Evolutionary conservation across 2,888 invertebrate genomes (phyloP).

Genomic region (Anodontia alba): DNA sequence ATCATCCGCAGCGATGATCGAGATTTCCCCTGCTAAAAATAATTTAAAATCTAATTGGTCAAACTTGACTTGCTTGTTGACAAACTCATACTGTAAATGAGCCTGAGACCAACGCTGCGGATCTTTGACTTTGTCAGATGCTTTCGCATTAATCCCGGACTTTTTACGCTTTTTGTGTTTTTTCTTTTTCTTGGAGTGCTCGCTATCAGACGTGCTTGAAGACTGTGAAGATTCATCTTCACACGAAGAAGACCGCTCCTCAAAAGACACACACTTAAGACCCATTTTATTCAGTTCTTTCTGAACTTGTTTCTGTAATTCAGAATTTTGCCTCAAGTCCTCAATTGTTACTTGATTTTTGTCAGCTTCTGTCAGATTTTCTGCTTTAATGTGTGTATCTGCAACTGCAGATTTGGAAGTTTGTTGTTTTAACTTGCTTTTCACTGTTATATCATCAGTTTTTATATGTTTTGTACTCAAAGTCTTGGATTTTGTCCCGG

Average conservation of each 20-base stretch:
- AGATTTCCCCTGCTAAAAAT: no score
- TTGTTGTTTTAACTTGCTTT: not conserved
- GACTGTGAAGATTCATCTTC: not conserved
- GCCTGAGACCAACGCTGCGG: no score
- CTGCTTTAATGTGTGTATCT: not conserved
- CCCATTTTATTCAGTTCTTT: conserved; percentile 19
- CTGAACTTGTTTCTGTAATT: not conserved
- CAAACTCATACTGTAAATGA: no score
- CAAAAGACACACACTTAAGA: not conserved
- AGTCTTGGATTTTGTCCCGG: not conserved
- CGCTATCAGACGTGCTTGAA: not conserved
- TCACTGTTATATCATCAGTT: not conserved
- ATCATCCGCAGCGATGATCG: no score
- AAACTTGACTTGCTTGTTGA: no score
- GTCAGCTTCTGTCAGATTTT: not conserved
- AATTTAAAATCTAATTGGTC: no score
- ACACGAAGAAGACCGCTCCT: not conserved
- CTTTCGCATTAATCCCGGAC: no score
- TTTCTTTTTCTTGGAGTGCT: no score
- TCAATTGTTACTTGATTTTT: not conserved
- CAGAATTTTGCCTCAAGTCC: conserved; percentile 6
- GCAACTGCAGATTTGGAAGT: not conserved
- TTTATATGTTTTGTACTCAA: not conserved
- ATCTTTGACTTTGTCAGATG: no score
- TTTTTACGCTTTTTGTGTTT: no score